Percentiles rank a stretch among this genome's conserved stretches.
Conservation (phyloP, 1,140 invertebrate genomes). For the Cotesia glomerata region DNA sequence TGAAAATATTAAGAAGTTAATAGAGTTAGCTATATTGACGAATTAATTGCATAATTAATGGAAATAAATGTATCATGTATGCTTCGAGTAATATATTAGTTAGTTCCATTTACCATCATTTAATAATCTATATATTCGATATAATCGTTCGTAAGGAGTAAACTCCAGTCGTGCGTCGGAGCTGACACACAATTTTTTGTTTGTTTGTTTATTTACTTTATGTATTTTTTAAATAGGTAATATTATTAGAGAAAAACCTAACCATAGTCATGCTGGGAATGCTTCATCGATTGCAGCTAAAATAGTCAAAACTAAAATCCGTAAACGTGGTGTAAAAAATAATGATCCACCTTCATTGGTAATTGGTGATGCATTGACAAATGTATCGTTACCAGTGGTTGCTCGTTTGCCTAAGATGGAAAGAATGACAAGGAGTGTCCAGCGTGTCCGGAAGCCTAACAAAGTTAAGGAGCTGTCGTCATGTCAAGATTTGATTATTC, state of each 20-base stretch:
- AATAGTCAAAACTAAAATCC: neutral
- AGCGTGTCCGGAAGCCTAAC: neutral
- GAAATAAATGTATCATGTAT: no score
- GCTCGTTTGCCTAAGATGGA: neutral
- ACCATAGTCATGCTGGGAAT: neutral
- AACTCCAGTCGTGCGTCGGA: no score
- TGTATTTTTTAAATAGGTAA: no score
- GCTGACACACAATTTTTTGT: no score
- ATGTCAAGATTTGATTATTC: neutral
- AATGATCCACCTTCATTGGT: neutral
- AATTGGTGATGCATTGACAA: neutral
- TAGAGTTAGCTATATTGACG: no score
- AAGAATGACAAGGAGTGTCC: neutral
- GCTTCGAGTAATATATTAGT: no score
- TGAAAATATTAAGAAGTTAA: no score
- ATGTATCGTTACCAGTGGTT: neutral
- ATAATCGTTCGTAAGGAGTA: no score
- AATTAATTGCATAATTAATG: no score
- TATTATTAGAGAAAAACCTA: neutral
- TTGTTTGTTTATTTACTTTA: no score
- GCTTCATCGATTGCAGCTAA: neutral
- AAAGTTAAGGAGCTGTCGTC: neutral
- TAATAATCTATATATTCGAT: no score
- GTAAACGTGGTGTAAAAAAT: neutral
- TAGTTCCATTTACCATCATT: no score